These are phyloP conservation scores for Urocitellus parryii DNA, from an alignment of 2,113 vertebrate species.

Conservation along the genomic window DNA sequence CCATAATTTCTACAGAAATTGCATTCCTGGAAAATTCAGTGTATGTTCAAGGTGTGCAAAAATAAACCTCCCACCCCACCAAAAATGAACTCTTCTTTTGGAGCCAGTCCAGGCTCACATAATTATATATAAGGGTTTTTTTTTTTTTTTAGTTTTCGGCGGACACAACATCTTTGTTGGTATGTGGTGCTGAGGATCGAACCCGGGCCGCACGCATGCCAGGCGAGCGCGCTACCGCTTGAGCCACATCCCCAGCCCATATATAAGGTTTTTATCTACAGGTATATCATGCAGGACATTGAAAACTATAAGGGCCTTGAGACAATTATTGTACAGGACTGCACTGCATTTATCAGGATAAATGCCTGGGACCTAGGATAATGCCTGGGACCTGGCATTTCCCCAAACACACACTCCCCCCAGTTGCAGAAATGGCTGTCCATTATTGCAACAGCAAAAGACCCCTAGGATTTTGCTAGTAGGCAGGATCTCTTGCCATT, in stretches of 20 bases:
- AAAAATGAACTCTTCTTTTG: neutral
- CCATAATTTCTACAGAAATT: neutral
- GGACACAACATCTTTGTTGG: no score
- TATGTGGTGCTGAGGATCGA: no score
- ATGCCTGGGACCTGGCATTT: neutral
- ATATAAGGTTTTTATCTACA: neutral
- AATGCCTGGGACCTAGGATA: neutral
- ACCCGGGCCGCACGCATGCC: no score
- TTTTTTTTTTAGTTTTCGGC: no score
- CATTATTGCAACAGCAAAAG: neutral
- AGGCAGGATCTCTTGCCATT: neutral
- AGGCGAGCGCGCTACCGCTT: no score
- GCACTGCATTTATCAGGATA: neutral
- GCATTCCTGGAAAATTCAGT: slow-evolving; percentile 44
- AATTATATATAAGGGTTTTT: neutral
- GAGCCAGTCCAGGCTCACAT: slow-evolving; percentile 20
- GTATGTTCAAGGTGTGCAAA: neutral
- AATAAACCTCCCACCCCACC: neutral
- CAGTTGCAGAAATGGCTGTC: neutral
- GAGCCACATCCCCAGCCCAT: no score
- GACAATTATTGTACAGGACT: neutral
- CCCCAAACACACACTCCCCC: neutral
- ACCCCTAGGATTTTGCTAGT: neutral
- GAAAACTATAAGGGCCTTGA: neutral
- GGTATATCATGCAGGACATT: neutral